phyloP scores from a whole-genome alignment of 2,113 vertebrate species.

The Prolemur simus region DNA sequence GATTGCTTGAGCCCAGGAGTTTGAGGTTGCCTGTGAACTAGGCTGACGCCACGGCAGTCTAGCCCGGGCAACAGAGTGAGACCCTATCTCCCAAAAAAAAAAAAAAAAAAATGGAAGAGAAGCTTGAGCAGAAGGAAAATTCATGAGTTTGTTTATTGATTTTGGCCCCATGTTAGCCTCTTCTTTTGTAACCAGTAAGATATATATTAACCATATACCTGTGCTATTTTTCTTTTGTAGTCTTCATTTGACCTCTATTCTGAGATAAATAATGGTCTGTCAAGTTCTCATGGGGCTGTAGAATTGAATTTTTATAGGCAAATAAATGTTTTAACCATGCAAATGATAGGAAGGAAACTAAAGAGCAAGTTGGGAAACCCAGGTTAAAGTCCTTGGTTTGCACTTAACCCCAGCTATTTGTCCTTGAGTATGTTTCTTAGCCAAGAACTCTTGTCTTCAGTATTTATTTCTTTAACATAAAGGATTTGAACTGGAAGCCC shows the following conservation, averaged over 20 bases:
- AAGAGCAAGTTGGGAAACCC: constrained; percentile 25
- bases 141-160: not conserved
- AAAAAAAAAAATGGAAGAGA: not conserved
- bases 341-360: constrained; percentile 37
- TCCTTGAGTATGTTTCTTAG: constrained; percentile 36
- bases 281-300: not conserved
- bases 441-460: constrained; percentile 14
- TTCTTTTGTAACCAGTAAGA: not conserved
- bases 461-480: constrained; percentile 46
- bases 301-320: constrained; percentile 51
- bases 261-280: constrained; percentile 22
- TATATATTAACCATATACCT: not conserved
- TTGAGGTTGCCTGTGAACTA: too few species aligned
- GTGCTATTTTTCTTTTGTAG: not conserved
- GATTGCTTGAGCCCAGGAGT: too few species aligned
- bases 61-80: too few species aligned
- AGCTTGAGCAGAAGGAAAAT: constrained; percentile 24
- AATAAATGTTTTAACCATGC: constrained; percentile 33
- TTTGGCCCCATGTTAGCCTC: not conserved
- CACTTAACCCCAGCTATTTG: constrained; percentile 15
- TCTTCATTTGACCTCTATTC: constrained; percentile 4
- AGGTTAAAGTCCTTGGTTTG: constrained; percentile 15
- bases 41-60: too few species aligned
- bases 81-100: too few species aligned
- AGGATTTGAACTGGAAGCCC: not conserved